These are phyloP conservation scores for Drosophila saltans DNA, from an alignment of 1,140 invertebrate species.

Conservation along the genomic window DNA sequence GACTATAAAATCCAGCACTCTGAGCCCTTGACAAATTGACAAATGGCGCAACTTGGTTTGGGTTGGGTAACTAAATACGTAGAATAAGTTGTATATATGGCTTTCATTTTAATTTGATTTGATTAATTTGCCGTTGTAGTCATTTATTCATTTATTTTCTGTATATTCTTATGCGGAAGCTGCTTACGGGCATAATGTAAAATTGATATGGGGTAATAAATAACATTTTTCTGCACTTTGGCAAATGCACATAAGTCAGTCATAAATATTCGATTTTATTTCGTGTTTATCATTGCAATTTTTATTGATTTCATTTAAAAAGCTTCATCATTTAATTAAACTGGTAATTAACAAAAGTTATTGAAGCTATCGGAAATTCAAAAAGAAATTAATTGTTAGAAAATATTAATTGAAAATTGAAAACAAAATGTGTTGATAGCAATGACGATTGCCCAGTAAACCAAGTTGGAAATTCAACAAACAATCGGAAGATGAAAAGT, in stretches of 20 bases:
- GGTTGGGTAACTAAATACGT: not conserved
- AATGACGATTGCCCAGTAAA: too few species aligned
- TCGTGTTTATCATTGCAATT: constrained; percentile 67
- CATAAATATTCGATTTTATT: constrained; percentile 76
- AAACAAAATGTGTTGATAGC: too few species aligned
- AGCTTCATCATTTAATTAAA: constrained; percentile 54
- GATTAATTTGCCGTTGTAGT: constrained; percentile 68
- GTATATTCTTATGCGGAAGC: constrained; percentile 57
- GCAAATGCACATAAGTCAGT: constrained; percentile 46
- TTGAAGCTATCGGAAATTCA: constrained; percentile 55
- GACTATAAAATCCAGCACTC: constrained; percentile 49
- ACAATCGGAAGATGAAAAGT: too few species aligned
- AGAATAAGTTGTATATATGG: constrained; percentile 3
- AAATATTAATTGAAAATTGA: too few species aligned
- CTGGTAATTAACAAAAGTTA: constrained; percentile 50
- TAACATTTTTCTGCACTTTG: constrained; percentile 60
- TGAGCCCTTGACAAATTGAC: constrained; percentile 59
- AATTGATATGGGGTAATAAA: constrained; percentile 72
- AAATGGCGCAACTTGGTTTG: constrained; percentile 38
- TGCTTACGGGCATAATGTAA: constrained; percentile 44
- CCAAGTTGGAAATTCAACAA: too few species aligned
- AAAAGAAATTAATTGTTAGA: not conserved
- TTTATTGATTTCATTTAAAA: constrained; percentile 67
- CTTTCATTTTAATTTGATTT: constrained; percentile 57
- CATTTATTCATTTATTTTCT: not conserved